Evolutionary conservation across 2,113 vertebrate genomes (phyloP), one percentile per base, ranked within the genome.

Genomic region (Phycodurus eques): DNA sequence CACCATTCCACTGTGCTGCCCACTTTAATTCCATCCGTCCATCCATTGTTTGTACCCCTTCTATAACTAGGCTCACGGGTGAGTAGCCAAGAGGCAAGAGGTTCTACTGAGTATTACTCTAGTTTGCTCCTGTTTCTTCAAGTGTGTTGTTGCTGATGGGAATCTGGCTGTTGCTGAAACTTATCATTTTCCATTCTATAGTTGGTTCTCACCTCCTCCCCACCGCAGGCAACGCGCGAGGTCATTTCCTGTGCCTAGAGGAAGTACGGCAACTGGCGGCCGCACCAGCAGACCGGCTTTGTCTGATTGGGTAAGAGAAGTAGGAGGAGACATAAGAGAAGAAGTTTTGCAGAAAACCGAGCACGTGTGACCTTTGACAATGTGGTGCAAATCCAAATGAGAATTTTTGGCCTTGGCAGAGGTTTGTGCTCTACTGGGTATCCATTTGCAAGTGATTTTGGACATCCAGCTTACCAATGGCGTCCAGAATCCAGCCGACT

Each of bases 401-500:
- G 12, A 13, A 59, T 59, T 22, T 56, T 22, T 56, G 20, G 10
- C 49, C 17, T 51, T 19, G 49, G 49, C 49, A 17, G 59, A 31
- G 14, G 60, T 62, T 13, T 35, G 60, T 31, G 56, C 12, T 31
- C 22, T 14, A 14, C 11, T 59, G 12, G 13, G 5, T 39, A 31
- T 61, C 31, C 59, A 35, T 33, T 61, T 35, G 59, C 27, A 15
- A 33, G 22, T 15, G 59, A 35, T 61, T 61, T 61, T 35, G 8
- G 7, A 27, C 20, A 11, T n/a, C 8, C 14, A 8, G 19, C 87
- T 81, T 70, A 97, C 96, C 96, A 71, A 97, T 95, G 56, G 93
- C 94, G 56, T 98, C 96, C 10, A 97, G 90, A 73, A 98, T 96
- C 96, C 96, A 97, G 80, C 96, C 96, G 39, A 97, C 96, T 1